Percentiles rank a stretch among this genome's conserved stretches.
Evolutionary conservation across 2,113 vertebrate species (phyloP).

Genomic region (Psammodynastes pulverulentus): DNA sequence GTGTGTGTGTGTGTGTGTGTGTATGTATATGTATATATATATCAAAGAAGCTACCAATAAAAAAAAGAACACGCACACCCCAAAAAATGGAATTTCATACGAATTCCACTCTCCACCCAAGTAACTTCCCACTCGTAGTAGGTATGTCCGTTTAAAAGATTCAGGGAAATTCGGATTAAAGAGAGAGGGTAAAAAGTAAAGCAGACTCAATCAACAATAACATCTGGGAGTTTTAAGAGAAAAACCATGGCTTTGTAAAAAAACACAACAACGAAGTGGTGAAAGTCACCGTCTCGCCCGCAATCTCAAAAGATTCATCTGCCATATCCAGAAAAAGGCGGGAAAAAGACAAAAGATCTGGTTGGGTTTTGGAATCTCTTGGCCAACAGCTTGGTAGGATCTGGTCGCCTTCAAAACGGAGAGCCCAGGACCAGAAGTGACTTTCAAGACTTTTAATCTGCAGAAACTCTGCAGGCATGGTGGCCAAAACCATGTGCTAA

Average conservation of each 20-base stretch:
- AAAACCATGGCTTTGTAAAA: neutral
- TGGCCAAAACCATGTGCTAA: neutral
- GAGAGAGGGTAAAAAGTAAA: neutral
- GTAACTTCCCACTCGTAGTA: neutral
- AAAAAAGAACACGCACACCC: neutral
- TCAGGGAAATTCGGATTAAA: neutral
- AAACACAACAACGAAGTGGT: no score
- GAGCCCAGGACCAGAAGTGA: no score
- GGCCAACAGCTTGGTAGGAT: neutral
- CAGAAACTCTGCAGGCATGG: neutral
- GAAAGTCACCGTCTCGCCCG: neutral
- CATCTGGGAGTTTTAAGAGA: no score
- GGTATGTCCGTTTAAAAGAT: neutral
- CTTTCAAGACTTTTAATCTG: neutral
- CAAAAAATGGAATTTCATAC: neutral
- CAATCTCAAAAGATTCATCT: neutral
- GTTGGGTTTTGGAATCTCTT: neutral
- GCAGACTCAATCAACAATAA: neutral
- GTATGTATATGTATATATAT: neutral
- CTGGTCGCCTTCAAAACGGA: neutral
- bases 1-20: no score
- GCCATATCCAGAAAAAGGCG: no score
- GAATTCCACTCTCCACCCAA: neutral
- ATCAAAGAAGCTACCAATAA: neutral
- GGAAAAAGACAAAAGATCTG: neutral